These are phyloP conservation scores for Heliconius hermathena DNA, from an alignment of 1,140 invertebrate genomes.

Conservation along the genomic window DNA sequence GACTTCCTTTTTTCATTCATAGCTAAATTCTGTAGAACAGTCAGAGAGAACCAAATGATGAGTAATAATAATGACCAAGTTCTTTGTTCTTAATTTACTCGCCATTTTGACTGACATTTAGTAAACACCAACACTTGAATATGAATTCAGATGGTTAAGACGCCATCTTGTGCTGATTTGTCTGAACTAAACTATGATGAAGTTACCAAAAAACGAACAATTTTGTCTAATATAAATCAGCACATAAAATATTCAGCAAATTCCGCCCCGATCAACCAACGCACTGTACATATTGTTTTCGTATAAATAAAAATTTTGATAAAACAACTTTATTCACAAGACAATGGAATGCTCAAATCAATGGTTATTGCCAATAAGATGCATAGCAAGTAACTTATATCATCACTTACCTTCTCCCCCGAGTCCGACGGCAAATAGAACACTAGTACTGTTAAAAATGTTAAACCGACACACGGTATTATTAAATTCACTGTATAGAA, in stretches of 20 bases:
- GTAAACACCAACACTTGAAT: too few relatives aligned
- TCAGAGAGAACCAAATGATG: too few relatives aligned
- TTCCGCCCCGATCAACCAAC: not conserved
- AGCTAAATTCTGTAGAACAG: too few relatives aligned
- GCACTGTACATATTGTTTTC: slow-evolving; percentile 13
- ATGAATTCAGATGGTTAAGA: too few relatives aligned
- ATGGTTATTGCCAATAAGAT: slow-evolving; percentile 36
- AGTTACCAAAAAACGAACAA: too few relatives aligned
- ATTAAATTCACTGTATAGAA: slow-evolving; percentile 99
- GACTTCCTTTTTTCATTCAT: too few relatives aligned
- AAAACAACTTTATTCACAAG: slow-evolving; percentile 25
- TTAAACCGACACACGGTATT: slow-evolving; percentile 97
- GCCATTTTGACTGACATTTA: too few relatives aligned
- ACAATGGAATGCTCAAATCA: slow-evolving; percentile 32
- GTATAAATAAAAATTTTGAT: slow-evolving; percentile 14
- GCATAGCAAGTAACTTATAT: slow-evolving; percentile 25
- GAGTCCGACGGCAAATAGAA: slow-evolving; percentile 99
- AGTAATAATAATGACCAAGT: too few relatives aligned
- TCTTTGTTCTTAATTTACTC: too few relatives aligned
- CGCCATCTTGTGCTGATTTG: too few relatives aligned
- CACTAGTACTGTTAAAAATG: slow-evolving; percentile 98
- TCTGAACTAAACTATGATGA: too few relatives aligned
- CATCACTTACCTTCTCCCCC: slow-evolving; percentile 93
- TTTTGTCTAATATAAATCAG: too few relatives aligned
- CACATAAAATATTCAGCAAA: not conserved